Percentiles rank a stretch among this genome's conserved stretches.
Evolutionary conservation across 2,888 invertebrate species (phyloP).

Genomic region (Orthosia incerta): DNA sequence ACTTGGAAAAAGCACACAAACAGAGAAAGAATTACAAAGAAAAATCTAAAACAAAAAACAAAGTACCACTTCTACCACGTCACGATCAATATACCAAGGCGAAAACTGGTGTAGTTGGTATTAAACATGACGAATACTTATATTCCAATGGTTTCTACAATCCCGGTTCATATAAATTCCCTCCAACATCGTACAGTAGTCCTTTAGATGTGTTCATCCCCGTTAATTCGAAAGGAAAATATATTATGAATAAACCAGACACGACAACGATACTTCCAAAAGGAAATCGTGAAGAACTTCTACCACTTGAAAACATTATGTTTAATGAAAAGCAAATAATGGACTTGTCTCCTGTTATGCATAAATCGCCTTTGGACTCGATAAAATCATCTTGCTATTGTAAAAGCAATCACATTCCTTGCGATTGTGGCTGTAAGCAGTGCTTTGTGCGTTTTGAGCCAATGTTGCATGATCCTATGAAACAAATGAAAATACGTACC

Average conservation of each 20-base stretch:
- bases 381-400: slow-evolving; percentile 78
- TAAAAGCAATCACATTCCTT: slow-evolving; percentile 76
- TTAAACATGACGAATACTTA: slow-evolving; percentile 72
- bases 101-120: slow-evolving; percentile 64
- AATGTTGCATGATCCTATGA: slow-evolving; percentile 54
- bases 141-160: slow-evolving; percentile 71
- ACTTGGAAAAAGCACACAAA: slow-evolving; percentile 85
- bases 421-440: slow-evolving; percentile 82
- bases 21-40: slow-evolving; percentile 80
- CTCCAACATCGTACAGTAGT: slow-evolving; percentile 67
- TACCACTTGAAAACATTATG: slow-evolving; percentile 65
- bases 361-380: slow-evolving; percentile 66
- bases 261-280: slow-evolving; percentile 56
- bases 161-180: slow-evolving; percentile 66
- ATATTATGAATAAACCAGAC: slow-evolving; percentile 67
- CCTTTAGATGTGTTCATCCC: slow-evolving; percentile 80
- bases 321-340: slow-evolving; percentile 68
- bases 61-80: slow-evolving; percentile 78
- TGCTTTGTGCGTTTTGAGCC: slow-evolving; percentile 74
- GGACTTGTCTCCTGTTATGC: slow-evolving; percentile 60
- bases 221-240: slow-evolving; percentile 70
- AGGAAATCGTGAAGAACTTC: slow-evolving; percentile 60
- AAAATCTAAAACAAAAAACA: slow-evolving; percentile 83
- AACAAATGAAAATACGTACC: slow-evolving; percentile 55
- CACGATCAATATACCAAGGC: slow-evolving; percentile 80